Conservation (phyloP, 2,888 invertebrate genomes). For the Meiosimyza decipiens region DNA sequence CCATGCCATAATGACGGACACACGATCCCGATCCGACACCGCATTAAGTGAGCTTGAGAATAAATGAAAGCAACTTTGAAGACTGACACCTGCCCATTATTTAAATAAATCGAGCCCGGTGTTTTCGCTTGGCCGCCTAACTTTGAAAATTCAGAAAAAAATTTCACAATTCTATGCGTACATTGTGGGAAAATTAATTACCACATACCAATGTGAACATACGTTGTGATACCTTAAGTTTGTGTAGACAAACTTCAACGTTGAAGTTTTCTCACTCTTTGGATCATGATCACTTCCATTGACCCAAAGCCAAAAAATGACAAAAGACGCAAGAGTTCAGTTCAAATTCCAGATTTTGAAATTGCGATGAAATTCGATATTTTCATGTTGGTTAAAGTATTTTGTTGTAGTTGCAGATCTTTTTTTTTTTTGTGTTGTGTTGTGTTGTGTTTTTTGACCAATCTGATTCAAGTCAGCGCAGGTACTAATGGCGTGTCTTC, state of each 20-base stretch:
- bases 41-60: slow-evolving; percentile 34
- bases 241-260: too few species aligned
- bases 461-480: too few species aligned
- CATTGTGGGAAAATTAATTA: slow-evolving; percentile 39
- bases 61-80: slow-evolving; percentile 48
- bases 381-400: slow-evolving; percentile 49
- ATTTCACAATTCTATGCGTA: slow-evolving; percentile 17
- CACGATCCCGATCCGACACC: slow-evolving; percentile 22
- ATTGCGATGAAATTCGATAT: slow-evolving; percentile 45
- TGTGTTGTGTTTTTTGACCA: neutral
- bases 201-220: neutral
- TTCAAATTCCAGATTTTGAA: neutral
- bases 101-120: slow-evolving; percentile 18
- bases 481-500: too few species aligned
- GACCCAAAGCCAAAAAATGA: slow-evolving; percentile 21
- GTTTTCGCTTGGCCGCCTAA: neutral
- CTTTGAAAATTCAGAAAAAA: neutral
- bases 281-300: neutral
- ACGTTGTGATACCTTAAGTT: too few species aligned
- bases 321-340: slow-evolving; percentile 17
- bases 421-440: too few species aligned
- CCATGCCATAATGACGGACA: slow-evolving; percentile 21
- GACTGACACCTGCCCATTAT: slow-evolving; percentile 48
- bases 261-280: too few species aligned
- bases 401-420: slow-evolving; percentile 37